Evolutionary conservation across 2,888 invertebrate species (phyloP).

Genomic region (Stenoptilia bipunctidactyla): DNA sequence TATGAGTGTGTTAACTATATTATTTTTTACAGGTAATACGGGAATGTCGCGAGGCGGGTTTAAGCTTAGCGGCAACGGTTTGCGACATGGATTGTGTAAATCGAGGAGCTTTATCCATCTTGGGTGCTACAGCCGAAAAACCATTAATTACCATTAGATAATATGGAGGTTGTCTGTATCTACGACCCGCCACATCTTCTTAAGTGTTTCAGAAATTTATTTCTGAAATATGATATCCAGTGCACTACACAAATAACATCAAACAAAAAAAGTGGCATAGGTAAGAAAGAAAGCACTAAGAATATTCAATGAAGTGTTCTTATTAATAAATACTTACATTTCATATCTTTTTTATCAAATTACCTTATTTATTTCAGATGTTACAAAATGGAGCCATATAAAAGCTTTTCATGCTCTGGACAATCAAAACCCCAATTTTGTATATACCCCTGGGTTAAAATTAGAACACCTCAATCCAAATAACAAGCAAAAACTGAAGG

Average conservation of each 20-base stretch:
- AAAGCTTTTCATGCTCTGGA: background rate
- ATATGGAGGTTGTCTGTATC: background rate
- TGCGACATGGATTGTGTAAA: conserved; percentile 12
- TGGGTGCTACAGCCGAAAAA: conserved; percentile 5
- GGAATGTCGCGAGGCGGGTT: conserved; percentile 5
- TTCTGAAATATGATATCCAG: conserved; percentile 7
- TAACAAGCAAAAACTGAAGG: conserved; percentile 1
- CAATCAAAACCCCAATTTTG: background rate
- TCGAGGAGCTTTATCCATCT: conserved; percentile 5
- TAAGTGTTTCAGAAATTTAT: conserved; percentile 7
- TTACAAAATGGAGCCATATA: conserved; percentile 2
- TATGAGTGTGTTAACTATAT: too few species aligned
- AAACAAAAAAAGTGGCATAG: background rate
- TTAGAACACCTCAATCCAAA: background rate
- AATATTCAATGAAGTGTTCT: too few species aligned
- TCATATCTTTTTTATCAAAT: too few species aligned
- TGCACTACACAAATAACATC: background rate
- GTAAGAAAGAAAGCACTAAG: too few species aligned
- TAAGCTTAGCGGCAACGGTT: conserved; percentile 7
- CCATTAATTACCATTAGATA: background rate
- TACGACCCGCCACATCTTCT: conserved; percentile 5
- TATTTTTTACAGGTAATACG: conserved; percentile 8
- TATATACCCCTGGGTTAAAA: background rate
- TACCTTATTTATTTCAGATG: too few species aligned
- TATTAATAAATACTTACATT: too few species aligned